These are phyloP conservation scores for Aspidiotus destructor DNA, from an alignment of 2,888 invertebrate genomes.

Conservation along the genomic window DNA sequence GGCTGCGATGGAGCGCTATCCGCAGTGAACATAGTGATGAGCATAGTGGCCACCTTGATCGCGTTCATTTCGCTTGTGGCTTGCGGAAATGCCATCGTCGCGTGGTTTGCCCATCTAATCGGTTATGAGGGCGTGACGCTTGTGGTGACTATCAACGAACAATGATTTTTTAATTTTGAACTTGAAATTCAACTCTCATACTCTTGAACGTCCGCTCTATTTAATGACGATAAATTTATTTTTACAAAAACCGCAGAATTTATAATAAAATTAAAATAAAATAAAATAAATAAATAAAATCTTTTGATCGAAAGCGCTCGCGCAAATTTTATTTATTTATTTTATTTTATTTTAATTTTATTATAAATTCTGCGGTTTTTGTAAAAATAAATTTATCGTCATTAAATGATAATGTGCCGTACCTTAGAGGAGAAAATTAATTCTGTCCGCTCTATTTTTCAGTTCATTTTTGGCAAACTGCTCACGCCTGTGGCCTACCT, in stretches of 20 bases:
- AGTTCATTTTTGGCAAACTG: conserved; percentile 73
- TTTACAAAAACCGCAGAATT: too few species aligned
- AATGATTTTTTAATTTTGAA: background rate
- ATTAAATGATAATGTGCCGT: too few species aligned
- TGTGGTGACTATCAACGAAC: conserved; percentile 42
- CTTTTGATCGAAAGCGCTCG: background rate
- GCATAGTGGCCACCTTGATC: conserved; percentile 82
- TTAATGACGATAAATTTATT: too few species aligned
- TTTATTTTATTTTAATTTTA: background rate
- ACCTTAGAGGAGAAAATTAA: too few species aligned
- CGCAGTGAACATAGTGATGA: conserved; percentile 69
- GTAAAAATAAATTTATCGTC: too few species aligned
- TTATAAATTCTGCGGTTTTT: too few species aligned
- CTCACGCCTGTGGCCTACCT: conserved; percentile 84
- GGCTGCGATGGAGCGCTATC: conserved; percentile 78
- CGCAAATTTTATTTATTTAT: too few species aligned
- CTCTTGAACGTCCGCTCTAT: background rate
- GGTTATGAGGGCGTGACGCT: conserved; percentile 52
- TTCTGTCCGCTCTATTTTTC: conserved; percentile 31
- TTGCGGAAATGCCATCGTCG: conserved; percentile 69
- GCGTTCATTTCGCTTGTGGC: conserved; percentile 82
- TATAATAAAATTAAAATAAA: too few species aligned
- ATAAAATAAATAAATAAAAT: conserved; percentile 2
- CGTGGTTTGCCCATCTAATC: conserved; percentile 70
- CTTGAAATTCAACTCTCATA: too few species aligned